These are phyloP conservation scores for Trilocha varians DNA, from an alignment of 2,888 invertebrate species.

Conservation along the genomic window DNA sequence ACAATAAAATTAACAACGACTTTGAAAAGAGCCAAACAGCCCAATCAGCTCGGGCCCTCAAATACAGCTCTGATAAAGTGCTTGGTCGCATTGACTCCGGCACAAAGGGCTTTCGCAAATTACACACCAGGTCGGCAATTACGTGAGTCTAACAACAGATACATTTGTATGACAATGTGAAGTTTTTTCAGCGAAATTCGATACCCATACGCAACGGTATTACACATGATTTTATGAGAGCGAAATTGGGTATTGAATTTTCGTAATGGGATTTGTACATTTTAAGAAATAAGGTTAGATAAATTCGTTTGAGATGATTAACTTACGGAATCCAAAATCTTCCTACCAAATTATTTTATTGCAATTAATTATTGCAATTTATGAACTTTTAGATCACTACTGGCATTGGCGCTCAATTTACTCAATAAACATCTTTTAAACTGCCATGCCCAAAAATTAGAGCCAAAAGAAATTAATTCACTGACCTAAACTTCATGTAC, in stretches of 20 bases:
- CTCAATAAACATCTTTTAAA: too few relatives aligned
- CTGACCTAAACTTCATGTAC: too few relatives aligned
- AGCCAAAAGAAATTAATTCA: too few relatives aligned
- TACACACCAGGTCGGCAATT: conserved; percentile 61
- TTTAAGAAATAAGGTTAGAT: too few relatives aligned
- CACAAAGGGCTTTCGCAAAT: conserved; percentile 57
- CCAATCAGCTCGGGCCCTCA: conserved; percentile 11
- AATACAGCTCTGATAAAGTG: conserved; percentile 10
- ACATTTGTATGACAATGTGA: conserved; percentile 70
- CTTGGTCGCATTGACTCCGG: conserved; percentile 34
- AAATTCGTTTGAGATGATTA: too few relatives aligned
- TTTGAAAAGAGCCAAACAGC: conserved; percentile 10
- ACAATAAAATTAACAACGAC: too few relatives aligned
- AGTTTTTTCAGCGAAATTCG: conserved; percentile 54
- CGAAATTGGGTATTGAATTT: conserved; percentile 1
- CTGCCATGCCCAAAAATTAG: too few relatives aligned
- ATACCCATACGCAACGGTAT: conserved; percentile 28
- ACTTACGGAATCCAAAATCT: too few relatives aligned
- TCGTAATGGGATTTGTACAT: not conserved
- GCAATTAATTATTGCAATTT: too few relatives aligned
- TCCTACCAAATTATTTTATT: too few relatives aligned
- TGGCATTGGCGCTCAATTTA: too few relatives aligned
- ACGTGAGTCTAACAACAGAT: conserved; percentile 60
- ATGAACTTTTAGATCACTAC: too few relatives aligned
- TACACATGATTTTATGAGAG: conserved; percentile 14